Conservation (phyloP, 2,797 vertebrate genomes). For the Rhadinocentrus ornatus region DNA sequence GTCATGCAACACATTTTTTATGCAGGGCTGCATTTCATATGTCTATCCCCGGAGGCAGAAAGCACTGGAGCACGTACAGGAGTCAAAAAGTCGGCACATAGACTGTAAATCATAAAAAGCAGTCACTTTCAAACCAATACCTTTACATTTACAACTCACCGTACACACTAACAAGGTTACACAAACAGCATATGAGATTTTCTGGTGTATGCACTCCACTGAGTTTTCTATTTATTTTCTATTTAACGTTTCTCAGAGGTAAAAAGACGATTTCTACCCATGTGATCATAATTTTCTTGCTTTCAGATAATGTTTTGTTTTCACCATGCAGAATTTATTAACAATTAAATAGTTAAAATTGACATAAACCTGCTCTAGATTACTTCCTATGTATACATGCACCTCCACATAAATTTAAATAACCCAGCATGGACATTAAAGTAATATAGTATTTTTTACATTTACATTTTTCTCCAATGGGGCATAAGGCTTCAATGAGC, state of each 20-base stretch:
- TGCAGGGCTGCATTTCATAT: slow-evolving; percentile 49
- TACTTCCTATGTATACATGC: no score
- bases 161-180: slow-evolving; percentile 19
- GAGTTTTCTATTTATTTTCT: background rate
- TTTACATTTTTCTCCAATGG: no score
- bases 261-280: background rate
- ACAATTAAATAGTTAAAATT: background rate
- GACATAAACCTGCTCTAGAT: background rate
- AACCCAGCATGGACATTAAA: no score
- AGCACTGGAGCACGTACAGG: slow-evolving; percentile 26
- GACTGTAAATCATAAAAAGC: slow-evolving; percentile 47
- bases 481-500: no score
- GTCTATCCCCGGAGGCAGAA: slow-evolving; percentile 32
- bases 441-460: no score
- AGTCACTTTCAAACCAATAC: slow-evolving; percentile 59
- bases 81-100: slow-evolving; percentile 40
- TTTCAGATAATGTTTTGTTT: background rate
- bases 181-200: slow-evolving; percentile 6
- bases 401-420: no score
- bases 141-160: slow-evolving; percentile 31
- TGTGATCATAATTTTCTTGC: background rate
- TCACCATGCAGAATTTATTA: background rate
- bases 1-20: slow-evolving; percentile 24
- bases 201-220: slow-evolving; percentile 12
- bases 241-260: background rate